Base-by-base conservation (phyloP, 2,888 invertebrate genomes). In the Meiosimyza platycephala region DNA sequence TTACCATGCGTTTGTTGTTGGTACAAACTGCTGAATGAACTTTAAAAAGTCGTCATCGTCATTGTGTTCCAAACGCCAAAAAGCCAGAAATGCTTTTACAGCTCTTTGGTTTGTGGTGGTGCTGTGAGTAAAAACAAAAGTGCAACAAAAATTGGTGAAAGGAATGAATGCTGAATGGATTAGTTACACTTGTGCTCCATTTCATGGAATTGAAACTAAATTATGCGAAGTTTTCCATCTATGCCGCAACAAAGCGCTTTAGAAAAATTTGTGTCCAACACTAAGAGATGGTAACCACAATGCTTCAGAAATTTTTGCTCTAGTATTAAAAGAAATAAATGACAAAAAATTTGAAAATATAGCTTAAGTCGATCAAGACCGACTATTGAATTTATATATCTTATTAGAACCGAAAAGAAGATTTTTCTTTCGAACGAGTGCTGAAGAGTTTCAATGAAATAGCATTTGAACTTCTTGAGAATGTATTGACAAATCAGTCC, bases 121-220 rank as follows among this genome's bases (percentile, higher is more conserved):
- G 59, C 7, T 16, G 7, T 12, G 12, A 54, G 12, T 3, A 54
- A 16, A 54, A 18, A 9, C 54, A 54, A 54, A 54, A 54, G 18
- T 16, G 47, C 47, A 62, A 62, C 22, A 18, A 67, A 67, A 22
- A 60, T 64, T 60, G 63, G 72, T 74, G 74, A 74, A 72, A 74
- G 72, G 68, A 68, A 64, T 40, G 40, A 65, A 62, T 77, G 79
- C 75, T 77, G 69, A 75, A 72, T 76, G 80, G 83, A 83, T 82
- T 83, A 82, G 82, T 80, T 80, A 79, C 82, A 82, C 82, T 82
- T 82, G 80, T 81, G 83, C 83, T 82, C 83, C 79, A 80, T 79
- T 82, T 83, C 80, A 80, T 80, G 79, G 79, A 76, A 80, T 76
- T 78, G 77, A 79, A 79, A 81, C 79, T 81, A 80, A 82, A 82